A percentile compares a stretch with the other conserved stretches of the same genome.
Conservation (phyloP, 2,113 vertebrate species). For the Lamprologus callipterus region DNA sequence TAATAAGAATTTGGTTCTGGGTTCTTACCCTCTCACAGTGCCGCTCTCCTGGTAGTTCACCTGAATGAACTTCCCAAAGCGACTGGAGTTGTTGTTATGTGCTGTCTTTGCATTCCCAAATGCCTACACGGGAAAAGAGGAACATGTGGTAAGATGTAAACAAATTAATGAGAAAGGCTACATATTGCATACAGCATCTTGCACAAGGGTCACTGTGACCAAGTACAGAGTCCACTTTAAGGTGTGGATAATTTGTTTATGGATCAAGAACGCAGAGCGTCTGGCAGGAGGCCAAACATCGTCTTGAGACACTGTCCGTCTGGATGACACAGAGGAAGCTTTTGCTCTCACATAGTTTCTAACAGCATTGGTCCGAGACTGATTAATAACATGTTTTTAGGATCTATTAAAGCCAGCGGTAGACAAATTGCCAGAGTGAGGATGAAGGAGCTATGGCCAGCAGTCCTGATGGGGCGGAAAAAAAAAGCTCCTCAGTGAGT, state of each 20-base stretch:
- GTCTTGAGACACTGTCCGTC: not conserved
- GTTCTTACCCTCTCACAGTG: constrained; percentile 91
- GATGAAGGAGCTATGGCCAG: constrained; percentile 1
- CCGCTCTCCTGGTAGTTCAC: constrained; percentile 99
- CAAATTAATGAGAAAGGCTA: not conserved
- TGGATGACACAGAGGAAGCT: not conserved
- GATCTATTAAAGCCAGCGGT: constrained; percentile 27
- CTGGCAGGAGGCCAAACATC: not conserved
- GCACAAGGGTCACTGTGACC: not conserved
- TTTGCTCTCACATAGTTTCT: constrained; percentile 16
- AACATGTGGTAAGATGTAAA: not conserved
- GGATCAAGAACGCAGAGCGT: not conserved
- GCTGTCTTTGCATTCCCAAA: constrained; percentile 99
- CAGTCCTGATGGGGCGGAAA: not conserved
- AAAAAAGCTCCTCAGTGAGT: constrained; percentile 30
- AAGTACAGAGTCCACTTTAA: not conserved
- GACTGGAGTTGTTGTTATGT: constrained; percentile 98
- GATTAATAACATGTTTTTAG: constrained; percentile 38
- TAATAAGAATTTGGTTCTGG: not conserved
- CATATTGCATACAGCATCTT: not conserved
- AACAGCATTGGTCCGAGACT: constrained; percentile 3
- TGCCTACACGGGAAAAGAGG: constrained; percentile 75
- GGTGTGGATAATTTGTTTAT: not conserved
- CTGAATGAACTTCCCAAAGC: constrained; percentile 98
- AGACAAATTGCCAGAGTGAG: constrained; percentile 45